Conservation (phyloP, 2,888 invertebrate genomes). For the Glaucopsyche alexis region DNA sequence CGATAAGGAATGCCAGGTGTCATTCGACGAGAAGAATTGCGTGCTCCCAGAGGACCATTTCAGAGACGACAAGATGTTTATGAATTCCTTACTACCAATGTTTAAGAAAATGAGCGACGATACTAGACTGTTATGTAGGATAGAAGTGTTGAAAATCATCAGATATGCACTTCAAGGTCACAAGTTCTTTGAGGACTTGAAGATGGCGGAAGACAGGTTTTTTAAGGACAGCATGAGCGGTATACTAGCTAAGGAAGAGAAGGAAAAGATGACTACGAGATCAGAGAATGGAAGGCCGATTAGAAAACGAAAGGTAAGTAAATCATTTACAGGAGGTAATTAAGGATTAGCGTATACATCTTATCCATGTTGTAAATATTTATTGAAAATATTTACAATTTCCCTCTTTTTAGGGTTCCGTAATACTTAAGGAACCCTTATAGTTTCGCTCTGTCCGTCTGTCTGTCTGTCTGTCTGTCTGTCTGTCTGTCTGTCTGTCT, state of each 20-base stretch:
- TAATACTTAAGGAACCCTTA: no score
- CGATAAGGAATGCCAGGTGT: conserved; percentile 24
- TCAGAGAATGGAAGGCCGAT: conserved; percentile 70
- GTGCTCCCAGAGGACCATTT: conserved; percentile 71
- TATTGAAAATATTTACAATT: no score
- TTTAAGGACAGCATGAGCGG: conserved; percentile 55
- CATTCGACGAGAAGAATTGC: conserved; percentile 60
- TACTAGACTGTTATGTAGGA: conserved; percentile 63
- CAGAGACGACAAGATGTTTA: conserved; percentile 68
- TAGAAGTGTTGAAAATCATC: conserved; percentile 69
- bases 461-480: no score
- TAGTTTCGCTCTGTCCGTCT: no score
- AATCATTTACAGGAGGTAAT: conserved; percentile 26
- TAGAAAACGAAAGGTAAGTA: conserved; percentile 62
- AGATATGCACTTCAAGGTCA: conserved; percentile 65
- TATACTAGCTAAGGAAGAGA: conserved; percentile 54
- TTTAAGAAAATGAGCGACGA: conserved; percentile 74
- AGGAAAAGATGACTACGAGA: conserved; percentile 63
- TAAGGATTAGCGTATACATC: no score
- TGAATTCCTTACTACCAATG: conserved; percentile 68
- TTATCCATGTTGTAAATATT: no score
- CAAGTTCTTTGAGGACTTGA: conserved; percentile 61
- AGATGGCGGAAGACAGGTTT: conserved; percentile 58
- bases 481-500: no score
- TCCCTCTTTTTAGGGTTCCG: no score